These are phyloP conservation scores for Sparus aurata DNA, from an alignment of 2,797 vertebrate genomes.

Conservation along the genomic window DNA sequence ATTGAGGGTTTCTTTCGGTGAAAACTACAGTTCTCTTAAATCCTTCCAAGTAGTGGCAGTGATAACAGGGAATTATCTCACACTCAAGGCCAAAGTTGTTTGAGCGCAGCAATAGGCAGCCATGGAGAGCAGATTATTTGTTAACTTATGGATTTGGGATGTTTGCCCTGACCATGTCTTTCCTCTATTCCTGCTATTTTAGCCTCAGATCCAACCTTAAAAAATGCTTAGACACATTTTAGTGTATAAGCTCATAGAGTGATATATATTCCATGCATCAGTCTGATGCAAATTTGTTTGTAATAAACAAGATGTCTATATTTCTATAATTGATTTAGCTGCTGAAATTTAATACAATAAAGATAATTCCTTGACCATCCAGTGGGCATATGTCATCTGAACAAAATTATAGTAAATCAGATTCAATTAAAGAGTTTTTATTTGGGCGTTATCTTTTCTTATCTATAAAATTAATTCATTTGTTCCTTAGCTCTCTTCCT, in stretches of 20 bases:
- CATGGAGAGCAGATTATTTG: conserved; percentile 37
- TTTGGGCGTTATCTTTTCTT: conserved; percentile 27
- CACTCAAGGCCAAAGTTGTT: conserved; percentile 29
- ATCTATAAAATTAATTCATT: not conserved
- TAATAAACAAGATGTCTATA: not conserved
- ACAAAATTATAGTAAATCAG: not conserved
- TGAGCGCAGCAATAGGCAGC: conserved; percentile 25
- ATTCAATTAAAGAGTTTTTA: not conserved
- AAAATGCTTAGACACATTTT: no score
- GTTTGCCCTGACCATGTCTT: conserved; percentile 11
- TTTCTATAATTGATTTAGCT: conserved; percentile 14
- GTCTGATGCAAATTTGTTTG: not conserved
- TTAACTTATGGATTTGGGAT: conserved; percentile 46
- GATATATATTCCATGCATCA: conserved; percentile 6
- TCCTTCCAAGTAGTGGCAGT: conserved; percentile 20
- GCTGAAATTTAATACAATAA: not conserved
- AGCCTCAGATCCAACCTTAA: conserved; percentile 6
- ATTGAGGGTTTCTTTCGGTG: conserved; percentile 16
- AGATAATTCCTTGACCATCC: not conserved
- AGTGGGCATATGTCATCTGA: not conserved
- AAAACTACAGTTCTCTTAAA: conserved; percentile 15
- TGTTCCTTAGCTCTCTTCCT: not conserved
- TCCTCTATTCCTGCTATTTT: conserved; percentile 28
- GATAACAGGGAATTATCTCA: conserved; percentile 35
- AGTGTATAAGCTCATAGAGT: not conserved